Evolutionary conservation across 2,113 vertebrate species (phyloP).

Genomic region (Eurystomus gularis): DNA sequence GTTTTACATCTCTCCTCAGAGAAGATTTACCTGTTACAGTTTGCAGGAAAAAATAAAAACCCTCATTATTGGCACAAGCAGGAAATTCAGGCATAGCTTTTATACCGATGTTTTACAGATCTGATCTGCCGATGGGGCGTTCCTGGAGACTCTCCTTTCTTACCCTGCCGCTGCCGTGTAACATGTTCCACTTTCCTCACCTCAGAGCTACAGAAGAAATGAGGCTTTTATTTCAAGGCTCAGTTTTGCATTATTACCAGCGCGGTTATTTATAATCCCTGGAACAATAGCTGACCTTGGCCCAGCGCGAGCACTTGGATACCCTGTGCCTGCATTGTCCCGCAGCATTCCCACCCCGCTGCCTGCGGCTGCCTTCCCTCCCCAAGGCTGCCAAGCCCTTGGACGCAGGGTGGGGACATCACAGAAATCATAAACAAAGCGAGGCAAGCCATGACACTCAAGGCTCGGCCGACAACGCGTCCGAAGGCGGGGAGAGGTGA

Average conservation of each 20-base stretch:
- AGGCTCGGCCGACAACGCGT: background rate
- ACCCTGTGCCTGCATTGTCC: constrained; percentile 57
- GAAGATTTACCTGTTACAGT: background rate
- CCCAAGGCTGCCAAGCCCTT: constrained; percentile 29
- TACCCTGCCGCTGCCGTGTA: background rate
- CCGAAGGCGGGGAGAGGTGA: background rate
- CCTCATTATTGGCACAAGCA: background rate
- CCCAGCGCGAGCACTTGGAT: constrained; percentile 7
- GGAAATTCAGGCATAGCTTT: background rate
- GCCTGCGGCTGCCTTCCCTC: constrained; percentile 1
- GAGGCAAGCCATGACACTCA: background rate
- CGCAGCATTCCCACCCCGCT: constrained; percentile 39
- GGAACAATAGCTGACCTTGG: constrained; percentile 74
- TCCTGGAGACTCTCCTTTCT: background rate
- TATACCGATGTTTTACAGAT: background rate
- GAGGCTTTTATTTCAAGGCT: constrained; percentile 41
- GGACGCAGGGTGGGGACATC: constrained; percentile 36
- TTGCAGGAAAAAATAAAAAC: background rate
- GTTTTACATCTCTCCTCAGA: background rate
- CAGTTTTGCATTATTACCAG: constrained; percentile 16
- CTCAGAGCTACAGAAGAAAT: background rate
- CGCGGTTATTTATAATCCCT: constrained; percentile 64
- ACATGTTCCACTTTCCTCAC: background rate
- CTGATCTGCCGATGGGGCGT: background rate
- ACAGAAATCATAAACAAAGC: background rate